Base-by-base conservation (phyloP, 2,888 invertebrate genomes). In the Eledona agricola region DNA sequence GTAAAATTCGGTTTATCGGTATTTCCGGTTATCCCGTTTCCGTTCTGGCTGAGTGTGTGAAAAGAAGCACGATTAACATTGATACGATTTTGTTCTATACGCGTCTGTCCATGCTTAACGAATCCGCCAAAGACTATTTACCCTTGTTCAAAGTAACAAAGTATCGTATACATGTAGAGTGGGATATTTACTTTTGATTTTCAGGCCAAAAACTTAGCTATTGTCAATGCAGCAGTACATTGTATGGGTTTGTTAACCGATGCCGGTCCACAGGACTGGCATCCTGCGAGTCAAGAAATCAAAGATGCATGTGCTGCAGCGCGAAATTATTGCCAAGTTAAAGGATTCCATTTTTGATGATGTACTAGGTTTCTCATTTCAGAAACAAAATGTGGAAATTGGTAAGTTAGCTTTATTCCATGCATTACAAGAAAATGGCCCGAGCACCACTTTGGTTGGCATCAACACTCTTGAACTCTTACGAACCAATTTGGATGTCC, bases 1-100 rank as follows among this genome's bases (percentile, higher is more conserved):
- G 88, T 2, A 88, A 86, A 70, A 89, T 88, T 0, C 83, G 82
- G 55, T 88, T 81, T 71, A 92, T 96, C 57, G 96, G 96, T 0
- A 76, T 96, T 4, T 94, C 95, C 0, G 90, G 89, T 9, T 96
- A 96, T 75, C 89, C 93, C 9, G 77, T 96, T 4, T 83, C 85
- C 0, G 78, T 85, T 12, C 79, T 96, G 66, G 86, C 87, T 74
- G 88, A 90, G 61, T 83, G 89, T 26, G 77, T 93, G 3, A 83
- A 88, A 65, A 83, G 79, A 47, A 85, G 80, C 69, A 32, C 29
- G 6, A 52, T 67, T 6, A 81, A 82, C 57, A 85, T 93, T 51
- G 84, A 88, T 19, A 80, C 85, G 1, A 75, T 94, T 11, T 79
- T 96, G 9, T 85, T 87, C 0, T 96, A 96, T 70, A 80, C 89